Evolutionary conservation across 2,888 invertebrate genomes (phyloP), one percentile per base, ranked within the genome.

Genomic region (Xestia ashworthii): DNA sequence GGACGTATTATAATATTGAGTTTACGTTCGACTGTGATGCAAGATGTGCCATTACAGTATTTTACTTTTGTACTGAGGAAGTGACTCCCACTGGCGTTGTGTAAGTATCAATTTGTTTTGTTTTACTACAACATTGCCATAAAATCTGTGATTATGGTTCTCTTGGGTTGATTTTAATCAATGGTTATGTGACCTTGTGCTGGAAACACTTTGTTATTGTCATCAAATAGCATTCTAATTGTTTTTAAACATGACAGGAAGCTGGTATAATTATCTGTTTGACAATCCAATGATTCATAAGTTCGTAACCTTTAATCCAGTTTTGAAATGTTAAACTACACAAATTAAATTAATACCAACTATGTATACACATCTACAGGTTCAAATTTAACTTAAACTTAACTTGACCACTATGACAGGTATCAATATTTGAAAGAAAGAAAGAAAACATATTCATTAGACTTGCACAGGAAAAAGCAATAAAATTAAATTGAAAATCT

Each of bases 1-100:
- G 97, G 53, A 97, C 97, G 69, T 97, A 97, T 69, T 99, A 99
- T 93, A 99, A 99, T 92, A 98, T 99, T 90, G 99, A 99, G 96
- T 99, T 99, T 93, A 98, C 98, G 2, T 99, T 99, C 96, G 99
- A 99, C 95, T 98, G 99, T 92, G 99, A 99, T 94, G 98, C 98
- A 8, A 97, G 98, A 90, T 99, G 99, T 96, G 98, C 99, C 41
- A 99, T 99, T 82, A 99, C 99, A 53, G 97, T 99, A 85, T 98
- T 99, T 95, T 99, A 99, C 94, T 99, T 99, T 95, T 99, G 99
- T 91, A 98, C 98, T 3, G 99, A 99, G 94, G 99, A 99, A 93
- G 98, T 99, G 16, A 98, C 98, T 68, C 97, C 98, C 38, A 98
- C 98, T 92, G 99, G 99, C 50, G 98, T 99, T 74, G 97, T 98